phyloP scores from a whole-genome alignment of 2,113 vertebrate genomes.

The Cricetomys ansorgei region DNA sequence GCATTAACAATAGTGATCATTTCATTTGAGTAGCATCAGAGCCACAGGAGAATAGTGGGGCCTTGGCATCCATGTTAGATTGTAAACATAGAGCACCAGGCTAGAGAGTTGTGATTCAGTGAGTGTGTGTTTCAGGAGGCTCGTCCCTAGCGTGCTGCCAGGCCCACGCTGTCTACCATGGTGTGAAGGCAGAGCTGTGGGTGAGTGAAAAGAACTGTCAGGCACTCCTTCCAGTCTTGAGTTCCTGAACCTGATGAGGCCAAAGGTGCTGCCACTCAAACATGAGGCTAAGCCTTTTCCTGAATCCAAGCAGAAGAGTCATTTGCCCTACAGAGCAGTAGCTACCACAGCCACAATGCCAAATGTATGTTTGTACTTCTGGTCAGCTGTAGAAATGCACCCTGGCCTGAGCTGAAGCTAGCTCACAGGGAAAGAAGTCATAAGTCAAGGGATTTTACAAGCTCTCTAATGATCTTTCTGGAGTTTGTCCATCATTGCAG shows the following conservation, averaged over 20 bases:
- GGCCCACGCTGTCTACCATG: neutral
- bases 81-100: neutral
- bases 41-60: neutral
- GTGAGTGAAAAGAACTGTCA: neutral
- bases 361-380: neutral
- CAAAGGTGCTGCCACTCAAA: neutral
- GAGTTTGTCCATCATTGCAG: neutral
- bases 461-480: neutral
- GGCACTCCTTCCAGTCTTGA: neutral
- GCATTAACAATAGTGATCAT: conserved; percentile 58
- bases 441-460: neutral
- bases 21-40: neutral
- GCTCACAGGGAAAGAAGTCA: fast-evolving
- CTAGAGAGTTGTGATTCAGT: neutral
- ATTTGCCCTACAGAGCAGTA: conserved; percentile 58
- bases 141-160: neutral
- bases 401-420: neutral
- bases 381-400: neutral
- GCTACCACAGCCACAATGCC: neutral
- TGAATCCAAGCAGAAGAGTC: conserved; percentile 54
- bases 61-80: neutral
- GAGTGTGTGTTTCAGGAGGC: neutral
- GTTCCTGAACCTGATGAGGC: neutral
- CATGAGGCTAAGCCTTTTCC: conserved; percentile 60
- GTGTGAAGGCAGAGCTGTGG: neutral